These are phyloP conservation scores for Marmota flaviventris DNA, from an alignment of 2,113 vertebrate species.

Conservation along the genomic window DNA sequence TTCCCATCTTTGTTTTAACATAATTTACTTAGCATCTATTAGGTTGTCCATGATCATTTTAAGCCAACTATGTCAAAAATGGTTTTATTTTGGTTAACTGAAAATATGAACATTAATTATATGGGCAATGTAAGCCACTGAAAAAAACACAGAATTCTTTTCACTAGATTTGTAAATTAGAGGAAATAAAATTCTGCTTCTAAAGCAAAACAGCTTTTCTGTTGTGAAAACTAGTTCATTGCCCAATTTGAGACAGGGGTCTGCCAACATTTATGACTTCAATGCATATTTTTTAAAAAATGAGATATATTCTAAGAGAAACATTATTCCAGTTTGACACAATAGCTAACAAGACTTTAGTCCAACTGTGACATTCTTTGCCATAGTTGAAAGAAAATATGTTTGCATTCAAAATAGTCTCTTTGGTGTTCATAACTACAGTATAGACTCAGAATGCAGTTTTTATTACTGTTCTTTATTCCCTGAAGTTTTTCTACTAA, in stretches of 20 bases:
- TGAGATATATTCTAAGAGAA: slow-evolving; percentile 68
- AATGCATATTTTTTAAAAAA: slow-evolving; percentile 69
- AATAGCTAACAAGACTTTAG: slow-evolving; percentile 66
- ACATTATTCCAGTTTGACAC: slow-evolving; percentile 70
- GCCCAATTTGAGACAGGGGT: slow-evolving; percentile 52
- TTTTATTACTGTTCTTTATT: slow-evolving; percentile 53
- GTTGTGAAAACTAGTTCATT: not conserved
- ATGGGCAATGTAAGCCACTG: not conserved
- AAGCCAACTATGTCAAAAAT: slow-evolving; percentile 64
- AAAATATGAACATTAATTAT: slow-evolving; percentile 75
- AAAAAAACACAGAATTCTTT: slow-evolving; percentile 36
- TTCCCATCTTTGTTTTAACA: not conserved
- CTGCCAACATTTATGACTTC: slow-evolving; percentile 72
- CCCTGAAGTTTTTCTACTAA: not conserved
- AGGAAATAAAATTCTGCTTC: slow-evolving; percentile 46
- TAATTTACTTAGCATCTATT: slow-evolving; percentile 46
- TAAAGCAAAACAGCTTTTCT: slow-evolving; percentile 23
- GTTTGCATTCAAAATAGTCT: slow-evolving; percentile 68
- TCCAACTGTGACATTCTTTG: slow-evolving; percentile 57
- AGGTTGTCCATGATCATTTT: slow-evolving; percentile 31
- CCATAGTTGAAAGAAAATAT: slow-evolving; percentile 61
- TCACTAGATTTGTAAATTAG: slow-evolving; percentile 8
- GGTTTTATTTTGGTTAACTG: slow-evolving; percentile 64
- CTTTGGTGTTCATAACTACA: slow-evolving; percentile 53
- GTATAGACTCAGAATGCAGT: slow-evolving; percentile 32